Evolutionary conservation across 2,113 vertebrate genomes (phyloP).

Genomic region (Myiozetetes cayanensis): DNA sequence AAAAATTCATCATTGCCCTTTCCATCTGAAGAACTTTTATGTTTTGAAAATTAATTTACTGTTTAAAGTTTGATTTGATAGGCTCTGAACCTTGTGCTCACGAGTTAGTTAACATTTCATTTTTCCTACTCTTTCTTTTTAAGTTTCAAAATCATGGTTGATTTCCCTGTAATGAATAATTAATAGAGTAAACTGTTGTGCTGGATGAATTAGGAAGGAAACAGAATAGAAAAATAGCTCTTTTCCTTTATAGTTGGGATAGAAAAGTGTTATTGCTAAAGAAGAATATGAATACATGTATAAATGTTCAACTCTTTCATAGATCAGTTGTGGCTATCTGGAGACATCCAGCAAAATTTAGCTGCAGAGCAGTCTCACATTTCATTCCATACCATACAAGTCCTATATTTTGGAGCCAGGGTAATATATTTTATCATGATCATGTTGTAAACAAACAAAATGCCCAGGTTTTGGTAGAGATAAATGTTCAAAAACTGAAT

Average conservation of each 20-base stretch:
- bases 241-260: not conserved
- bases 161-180: constrained; percentile 65
- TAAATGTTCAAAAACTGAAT: not conserved
- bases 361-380: not conserved
- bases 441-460: not conserved
- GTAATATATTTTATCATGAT: not conserved
- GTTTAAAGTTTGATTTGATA: constrained; percentile 14
- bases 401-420: rapidly evolving
- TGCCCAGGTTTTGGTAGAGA: not conserved
- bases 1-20: constrained; percentile 45
- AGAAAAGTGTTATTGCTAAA: not conserved
- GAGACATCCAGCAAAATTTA: not conserved
- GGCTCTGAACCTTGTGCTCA: not conserved
- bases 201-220: constrained; percentile 27
- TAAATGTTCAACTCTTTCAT: not conserved
- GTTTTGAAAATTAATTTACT: constrained; percentile 58
- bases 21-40: constrained; percentile 31
- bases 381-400: not conserved
- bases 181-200: constrained; percentile 53
- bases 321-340: not conserved
- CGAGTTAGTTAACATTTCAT: constrained; percentile 14
- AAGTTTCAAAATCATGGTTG: constrained; percentile 12
- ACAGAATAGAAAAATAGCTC: not conserved
- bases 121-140: constrained; percentile 33
- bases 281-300: not conserved